Conservation (phyloP, 2,888 invertebrate species). For the Galeopsomyia nigrocyanea region DNA sequence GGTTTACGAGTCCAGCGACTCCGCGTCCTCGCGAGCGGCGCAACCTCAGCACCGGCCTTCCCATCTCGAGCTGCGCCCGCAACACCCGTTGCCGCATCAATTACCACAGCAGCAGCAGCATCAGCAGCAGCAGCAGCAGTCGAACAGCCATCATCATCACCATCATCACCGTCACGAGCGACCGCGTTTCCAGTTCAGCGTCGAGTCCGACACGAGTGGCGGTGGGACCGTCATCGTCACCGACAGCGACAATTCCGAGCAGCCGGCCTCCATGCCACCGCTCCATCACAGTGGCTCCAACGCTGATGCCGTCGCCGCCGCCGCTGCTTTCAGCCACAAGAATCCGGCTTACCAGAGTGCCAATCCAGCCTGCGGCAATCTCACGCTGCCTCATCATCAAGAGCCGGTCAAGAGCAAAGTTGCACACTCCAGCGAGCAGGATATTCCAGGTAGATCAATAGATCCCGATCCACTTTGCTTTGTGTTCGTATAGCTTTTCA, state of each 20-base stretch:
- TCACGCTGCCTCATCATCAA: slow-evolving; percentile 15
- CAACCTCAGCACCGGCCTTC: not conserved
- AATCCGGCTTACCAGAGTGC: slow-evolving; percentile 84
- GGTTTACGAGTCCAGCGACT: slow-evolving; percentile 59
- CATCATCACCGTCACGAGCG: slow-evolving; percentile 68
- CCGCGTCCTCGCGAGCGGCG: slow-evolving; percentile 34
- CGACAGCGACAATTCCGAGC: slow-evolving; percentile 70
- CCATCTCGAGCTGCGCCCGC: slow-evolving; percentile 12
- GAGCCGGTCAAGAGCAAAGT: slow-evolving; percentile 53
- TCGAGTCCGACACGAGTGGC: slow-evolving; percentile 54
- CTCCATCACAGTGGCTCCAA: slow-evolving; percentile 66
- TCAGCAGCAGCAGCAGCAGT: not conserved
- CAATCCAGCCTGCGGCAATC: slow-evolving; percentile 70
- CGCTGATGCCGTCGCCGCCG: slow-evolving; percentile 53
- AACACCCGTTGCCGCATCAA: no score
- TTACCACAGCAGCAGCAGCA: no score
- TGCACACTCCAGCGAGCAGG: slow-evolving; percentile 68
- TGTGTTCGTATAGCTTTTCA: slow-evolving; percentile 15
- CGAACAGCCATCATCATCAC: not conserved
- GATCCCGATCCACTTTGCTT: not conserved
- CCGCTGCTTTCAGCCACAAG: slow-evolving; percentile 76
- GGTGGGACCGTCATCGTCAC: slow-evolving; percentile 70
- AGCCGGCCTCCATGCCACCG: slow-evolving; percentile 74
- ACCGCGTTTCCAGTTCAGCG: slow-evolving; percentile 77
- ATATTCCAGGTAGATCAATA: slow-evolving; percentile 65